Conservation (phyloP, 2,888 invertebrate genomes). For the Sceliomorpha sp. region DNA sequence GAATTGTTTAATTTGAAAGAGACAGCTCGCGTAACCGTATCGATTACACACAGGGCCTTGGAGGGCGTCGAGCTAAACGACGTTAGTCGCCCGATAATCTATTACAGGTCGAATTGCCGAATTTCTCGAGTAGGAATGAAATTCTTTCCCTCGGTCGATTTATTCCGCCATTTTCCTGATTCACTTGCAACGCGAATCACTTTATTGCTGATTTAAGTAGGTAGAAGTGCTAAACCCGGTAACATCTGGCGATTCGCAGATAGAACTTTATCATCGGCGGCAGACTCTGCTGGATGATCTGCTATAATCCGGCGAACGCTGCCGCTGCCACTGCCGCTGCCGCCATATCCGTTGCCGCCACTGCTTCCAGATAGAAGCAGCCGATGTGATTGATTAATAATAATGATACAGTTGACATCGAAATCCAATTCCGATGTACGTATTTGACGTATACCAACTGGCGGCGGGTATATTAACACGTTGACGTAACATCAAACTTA, state of each 20-base stretch:
- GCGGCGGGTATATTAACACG: too few species aligned
- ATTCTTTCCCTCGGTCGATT: slow-evolving; percentile 61
- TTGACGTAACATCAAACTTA: too few species aligned
- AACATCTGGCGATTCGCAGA: slow-evolving; percentile 35
- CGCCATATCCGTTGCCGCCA: too few species aligned
- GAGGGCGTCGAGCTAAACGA: slow-evolving; percentile 26
- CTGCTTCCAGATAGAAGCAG: too few species aligned
- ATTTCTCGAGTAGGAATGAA: slow-evolving; percentile 64
- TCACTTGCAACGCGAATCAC: slow-evolving; percentile 32
- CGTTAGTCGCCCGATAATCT: slow-evolving; percentile 57
- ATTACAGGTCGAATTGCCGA: slow-evolving; percentile 62
- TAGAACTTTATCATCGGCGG: background rate
- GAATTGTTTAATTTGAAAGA: slow-evolving; percentile 7
- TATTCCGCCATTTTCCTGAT: slow-evolving; percentile 31
- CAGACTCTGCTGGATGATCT: too few species aligned
- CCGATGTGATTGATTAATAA: too few species aligned
- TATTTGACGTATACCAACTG: too few species aligned
- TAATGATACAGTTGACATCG: too few species aligned
- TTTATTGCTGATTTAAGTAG: slow-evolving; percentile 57
- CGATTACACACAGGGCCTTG: slow-evolving; percentile 5
- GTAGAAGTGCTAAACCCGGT: slow-evolving; percentile 37
- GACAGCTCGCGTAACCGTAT: slow-evolving; percentile 7
- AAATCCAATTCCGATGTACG: too few species aligned
- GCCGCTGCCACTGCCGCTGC: too few species aligned
- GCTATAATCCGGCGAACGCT: background rate